Conservation (phyloP, 2,888 invertebrate species). For the Diabrotica balteata region DNA sequence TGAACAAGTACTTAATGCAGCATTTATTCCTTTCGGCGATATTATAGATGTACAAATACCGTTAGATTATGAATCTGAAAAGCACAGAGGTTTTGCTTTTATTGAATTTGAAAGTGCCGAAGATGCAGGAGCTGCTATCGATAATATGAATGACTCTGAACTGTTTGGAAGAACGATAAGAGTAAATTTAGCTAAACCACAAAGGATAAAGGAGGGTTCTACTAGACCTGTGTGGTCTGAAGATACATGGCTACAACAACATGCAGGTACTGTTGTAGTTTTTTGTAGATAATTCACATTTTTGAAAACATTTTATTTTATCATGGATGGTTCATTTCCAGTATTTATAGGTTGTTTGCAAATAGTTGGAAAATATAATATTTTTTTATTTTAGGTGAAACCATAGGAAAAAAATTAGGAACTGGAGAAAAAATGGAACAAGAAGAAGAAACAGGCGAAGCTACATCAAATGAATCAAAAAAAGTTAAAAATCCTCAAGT, state of each 20-base stretch:
- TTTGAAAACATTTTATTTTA: neutral
- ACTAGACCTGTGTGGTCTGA: conserved; percentile 97
- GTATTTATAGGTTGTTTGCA: no score
- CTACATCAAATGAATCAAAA: conserved; percentile 49
- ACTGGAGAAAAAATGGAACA: conserved; percentile 50
- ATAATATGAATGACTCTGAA: conserved; percentile 99
- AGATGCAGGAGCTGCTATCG: conserved; percentile 98
- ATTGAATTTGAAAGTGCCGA: conserved; percentile 97
- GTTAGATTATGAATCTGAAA: conserved; percentile 95
- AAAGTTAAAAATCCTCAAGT: conserved; percentile 85
- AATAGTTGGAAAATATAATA: no score
- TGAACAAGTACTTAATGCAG: conserved; percentile 93
- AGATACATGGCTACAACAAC: conserved; percentile 97
- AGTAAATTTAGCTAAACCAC: conserved; percentile 96
- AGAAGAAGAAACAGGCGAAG: conserved; percentile 29
- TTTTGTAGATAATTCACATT: neutral
- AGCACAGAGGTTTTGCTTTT: conserved; percentile 98
- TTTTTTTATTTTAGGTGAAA: conserved; percentile 66
- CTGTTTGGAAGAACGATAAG: conserved; percentile 95
- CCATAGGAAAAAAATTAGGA: conserved; percentile 65
- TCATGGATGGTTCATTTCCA: neutral
- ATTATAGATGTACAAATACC: conserved; percentile 98
- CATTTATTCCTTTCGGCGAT: conserved; percentile 98
- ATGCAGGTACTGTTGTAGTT: conserved; percentile 68
- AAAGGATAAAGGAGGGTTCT: conserved; percentile 94